phyloP scores from a whole-genome alignment of 1,140 invertebrate genomes.

The Anoplophora glabripennis region DNA sequence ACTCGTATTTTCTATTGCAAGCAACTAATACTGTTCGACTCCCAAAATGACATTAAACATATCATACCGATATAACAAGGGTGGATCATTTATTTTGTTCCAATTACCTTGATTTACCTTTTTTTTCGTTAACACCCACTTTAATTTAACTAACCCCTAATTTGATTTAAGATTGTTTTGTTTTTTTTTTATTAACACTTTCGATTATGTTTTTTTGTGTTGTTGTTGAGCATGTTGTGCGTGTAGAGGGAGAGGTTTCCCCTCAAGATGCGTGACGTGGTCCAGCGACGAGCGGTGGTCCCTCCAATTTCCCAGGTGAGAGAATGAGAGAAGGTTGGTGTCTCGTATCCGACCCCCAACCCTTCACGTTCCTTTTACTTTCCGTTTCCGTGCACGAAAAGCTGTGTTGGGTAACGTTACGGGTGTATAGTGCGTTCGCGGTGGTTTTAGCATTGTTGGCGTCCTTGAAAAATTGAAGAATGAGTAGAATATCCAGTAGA shows the following conservation, averaged over 20 bases:
- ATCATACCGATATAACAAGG: slow-evolving; percentile 9
- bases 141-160: slow-evolving; percentile 10
- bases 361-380: too few relatives aligned
- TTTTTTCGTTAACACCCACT: not conserved
- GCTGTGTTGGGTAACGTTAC: too few relatives aligned
- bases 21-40: not conserved
- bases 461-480: too few relatives aligned
- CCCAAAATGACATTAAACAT: not conserved
- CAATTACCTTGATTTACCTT: slow-evolving; percentile 9
- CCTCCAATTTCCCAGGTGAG: too few relatives aligned
- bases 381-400: too few relatives aligned
- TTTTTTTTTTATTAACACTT: slow-evolving; percentile 22
- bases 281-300: slow-evolving; percentile 50
- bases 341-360: too few relatives aligned
- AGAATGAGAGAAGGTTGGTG: too few relatives aligned
- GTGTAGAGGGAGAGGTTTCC: slow-evolving; percentile 63
- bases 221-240: slow-evolving; percentile 44
- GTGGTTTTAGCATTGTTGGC: too few relatives aligned
- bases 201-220: slow-evolving; percentile 29
- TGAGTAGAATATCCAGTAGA: too few relatives aligned
- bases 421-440: too few relatives aligned
- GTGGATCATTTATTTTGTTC: slow-evolving; percentile 21
- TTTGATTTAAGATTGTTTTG: slow-evolving; percentile 43
- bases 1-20: not conserved
- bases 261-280: slow-evolving; percentile 69